Base-by-base conservation (phyloP, 2,113 vertebrate species). In the Chionodraco myersi region DNA sequence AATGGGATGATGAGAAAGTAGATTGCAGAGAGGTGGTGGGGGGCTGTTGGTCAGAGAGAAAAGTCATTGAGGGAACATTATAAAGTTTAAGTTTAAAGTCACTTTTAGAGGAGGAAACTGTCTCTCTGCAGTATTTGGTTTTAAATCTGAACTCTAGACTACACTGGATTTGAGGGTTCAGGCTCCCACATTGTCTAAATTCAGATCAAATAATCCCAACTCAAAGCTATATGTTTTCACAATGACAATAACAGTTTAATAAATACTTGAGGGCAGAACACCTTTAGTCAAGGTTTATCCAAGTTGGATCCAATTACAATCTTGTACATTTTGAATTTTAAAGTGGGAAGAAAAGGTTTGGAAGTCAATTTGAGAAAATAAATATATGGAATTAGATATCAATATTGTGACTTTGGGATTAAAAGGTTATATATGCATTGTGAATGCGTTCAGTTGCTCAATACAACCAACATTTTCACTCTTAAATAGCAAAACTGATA, bases 1-100 rank as follows among this genome's bases (percentile, higher is more conserved):
- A 62, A 67, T 15, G 66, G 18, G 64, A 56, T 66, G 45, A 70
- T 65, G 61, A 64, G 49, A 66, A 60, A 68, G 57, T 9, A 47
- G 41, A 61, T 44, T 8, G 51, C 51, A 82, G 26, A 9, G 48
- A 57, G 61, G 21, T 6, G 1, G 10, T 15, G 36, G 36, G n/a
- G 48, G 34, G n/a, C 30, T 75, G 4, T 48, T 51, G 72, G 53
- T 71, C 14, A 56, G 0, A 41, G 13, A 12, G 67, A 36, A 59
- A 54, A 30, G 41, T 63, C 73, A 63, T 14, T n/a, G 0, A 4
- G 15, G 26, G 10, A 59, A n/a, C 7, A 18, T 56, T 62, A 34
- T 26, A 14, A 49, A 45, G 59, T 70, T 26, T 52, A 67, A 48
- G 18, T 12, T 30, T 57, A 75, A 74, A 47, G 34, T 59, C 26